Evolutionary conservation across 2,888 invertebrate genomes (phyloP).

Genomic region (Poecilus cupreus): DNA sequence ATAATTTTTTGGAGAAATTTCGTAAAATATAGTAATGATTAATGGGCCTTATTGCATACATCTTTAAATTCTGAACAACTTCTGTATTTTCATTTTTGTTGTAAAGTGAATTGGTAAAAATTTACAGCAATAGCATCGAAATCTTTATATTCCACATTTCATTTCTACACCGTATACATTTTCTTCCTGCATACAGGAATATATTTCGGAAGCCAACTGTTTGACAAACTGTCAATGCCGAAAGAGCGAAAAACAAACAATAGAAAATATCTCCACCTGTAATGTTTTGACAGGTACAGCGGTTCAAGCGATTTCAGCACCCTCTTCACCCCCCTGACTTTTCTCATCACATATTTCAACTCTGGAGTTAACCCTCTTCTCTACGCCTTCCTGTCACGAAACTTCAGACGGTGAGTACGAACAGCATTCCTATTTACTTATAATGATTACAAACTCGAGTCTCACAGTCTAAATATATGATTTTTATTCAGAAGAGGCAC

Average conservation of each 20-base stretch:
- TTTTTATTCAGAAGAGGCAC: neutral
- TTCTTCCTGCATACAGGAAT: too few species aligned
- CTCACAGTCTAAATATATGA: neutral
- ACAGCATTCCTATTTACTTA: neutral
- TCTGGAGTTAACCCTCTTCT: conserved; percentile 93
- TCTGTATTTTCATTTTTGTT: too few species aligned
- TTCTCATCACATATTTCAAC: conserved; percentile 91
- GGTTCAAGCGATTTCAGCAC: conserved; percentile 85
- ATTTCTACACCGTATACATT: too few species aligned
- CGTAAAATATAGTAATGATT: too few species aligned
- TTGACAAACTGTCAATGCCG: neutral
- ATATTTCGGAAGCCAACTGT: too few species aligned
- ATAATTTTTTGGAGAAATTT: too few species aligned
- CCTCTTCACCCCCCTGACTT: conserved; percentile 88
- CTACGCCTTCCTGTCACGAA: conserved; percentile 88
- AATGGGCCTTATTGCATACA: too few species aligned
- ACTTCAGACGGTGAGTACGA: conserved; percentile 74
- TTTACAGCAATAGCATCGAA: too few species aligned
- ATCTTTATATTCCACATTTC: too few species aligned
- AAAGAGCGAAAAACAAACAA: neutral
- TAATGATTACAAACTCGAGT: neutral
- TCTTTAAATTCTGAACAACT: too few species aligned
- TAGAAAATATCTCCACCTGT: neutral
- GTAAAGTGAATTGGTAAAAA: too few species aligned
- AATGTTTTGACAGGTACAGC: conserved; percentile 72